phyloP scores from a whole-genome alignment of 2,888 invertebrate species.

The Macrosoma leucophasiata region DNA sequence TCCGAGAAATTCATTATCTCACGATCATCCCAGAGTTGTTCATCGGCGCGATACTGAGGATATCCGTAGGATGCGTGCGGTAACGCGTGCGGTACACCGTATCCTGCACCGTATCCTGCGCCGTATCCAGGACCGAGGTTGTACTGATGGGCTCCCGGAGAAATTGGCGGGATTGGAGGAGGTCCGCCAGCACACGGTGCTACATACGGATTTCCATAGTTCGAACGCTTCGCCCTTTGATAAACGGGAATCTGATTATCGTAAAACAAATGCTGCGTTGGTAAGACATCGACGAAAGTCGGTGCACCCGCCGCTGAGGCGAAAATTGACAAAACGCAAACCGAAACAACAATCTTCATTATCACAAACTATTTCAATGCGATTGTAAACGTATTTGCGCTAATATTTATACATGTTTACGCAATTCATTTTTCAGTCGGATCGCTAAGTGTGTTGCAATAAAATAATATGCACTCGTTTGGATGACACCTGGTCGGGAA shows the following conservation, averaged over 20 bases:
- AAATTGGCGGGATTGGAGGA: constrained; percentile 16
- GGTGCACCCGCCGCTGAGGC: constrained; percentile 33
- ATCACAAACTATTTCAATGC: constrained; percentile 35
- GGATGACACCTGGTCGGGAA: no score
- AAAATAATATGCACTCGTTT: no score
- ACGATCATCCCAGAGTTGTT: constrained; percentile 22
- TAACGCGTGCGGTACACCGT: not conserved
- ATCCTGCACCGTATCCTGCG: constrained; percentile 14
- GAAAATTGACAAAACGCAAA: constrained; percentile 31
- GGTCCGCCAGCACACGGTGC: constrained; percentile 46
- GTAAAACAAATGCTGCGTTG: no score
- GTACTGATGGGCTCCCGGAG: constrained; percentile 6
- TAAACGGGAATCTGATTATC: constrained; percentile 12
- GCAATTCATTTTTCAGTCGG: constrained; percentile 32
- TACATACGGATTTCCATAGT: constrained; percentile 26
- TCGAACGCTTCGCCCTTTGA: constrained; percentile 36
- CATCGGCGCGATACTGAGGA: constrained; percentile 22
- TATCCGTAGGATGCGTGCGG: constrained; percentile 24
- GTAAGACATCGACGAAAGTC: no score
- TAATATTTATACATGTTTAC: constrained; percentile 52
- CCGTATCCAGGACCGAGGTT: constrained; percentile 7
- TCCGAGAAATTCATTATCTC: constrained; percentile 51
- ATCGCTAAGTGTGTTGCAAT: constrained; percentile 40
- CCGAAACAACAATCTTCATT: constrained; percentile 44
- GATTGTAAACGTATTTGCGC: constrained; percentile 22